Percentiles rank a stretch among this genome's conserved stretches.
Evolutionary conservation across 2,797 vertebrate genomes (phyloP).

Genomic region (Neosilurus hyrtlii): DNA sequence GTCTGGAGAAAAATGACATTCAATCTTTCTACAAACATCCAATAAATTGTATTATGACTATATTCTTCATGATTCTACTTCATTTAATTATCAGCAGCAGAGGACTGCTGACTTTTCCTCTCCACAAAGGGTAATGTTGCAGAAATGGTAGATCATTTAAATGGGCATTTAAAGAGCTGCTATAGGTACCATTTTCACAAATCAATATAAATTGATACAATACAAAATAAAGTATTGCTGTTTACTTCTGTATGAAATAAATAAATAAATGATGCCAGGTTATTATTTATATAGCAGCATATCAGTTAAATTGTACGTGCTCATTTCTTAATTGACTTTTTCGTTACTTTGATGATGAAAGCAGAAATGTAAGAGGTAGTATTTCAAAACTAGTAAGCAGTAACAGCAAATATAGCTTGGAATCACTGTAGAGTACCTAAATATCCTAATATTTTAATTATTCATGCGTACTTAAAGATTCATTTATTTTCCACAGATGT

Average conservation of each 20-base stretch:
- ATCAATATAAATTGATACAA: background rate
- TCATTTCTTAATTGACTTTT: background rate
- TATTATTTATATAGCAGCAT: background rate
- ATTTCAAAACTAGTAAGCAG: background rate
- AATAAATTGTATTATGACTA: background rate
- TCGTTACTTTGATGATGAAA: background rate
- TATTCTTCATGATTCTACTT: background rate
- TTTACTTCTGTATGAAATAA: background rate
- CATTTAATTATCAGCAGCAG: background rate
- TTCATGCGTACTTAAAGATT: background rate
- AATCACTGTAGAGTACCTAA: background rate
- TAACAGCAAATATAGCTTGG: background rate
- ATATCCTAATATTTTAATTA: background rate
- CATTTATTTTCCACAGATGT: background rate
- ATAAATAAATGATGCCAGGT: background rate
- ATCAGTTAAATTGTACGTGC: background rate
- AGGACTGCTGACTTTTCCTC: background rate
- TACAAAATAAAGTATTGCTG: background rate
- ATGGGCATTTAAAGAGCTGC: background rate
- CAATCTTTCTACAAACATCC: background rate
- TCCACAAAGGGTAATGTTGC: background rate
- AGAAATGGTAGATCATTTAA: background rate
- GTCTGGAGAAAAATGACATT: constrained; percentile 1
- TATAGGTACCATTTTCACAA: background rate
- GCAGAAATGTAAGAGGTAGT: background rate